These are phyloP conservation scores for Leucopsar rothschildi DNA, from an alignment of 2,113 vertebrate species.

Conservation along the genomic window DNA sequence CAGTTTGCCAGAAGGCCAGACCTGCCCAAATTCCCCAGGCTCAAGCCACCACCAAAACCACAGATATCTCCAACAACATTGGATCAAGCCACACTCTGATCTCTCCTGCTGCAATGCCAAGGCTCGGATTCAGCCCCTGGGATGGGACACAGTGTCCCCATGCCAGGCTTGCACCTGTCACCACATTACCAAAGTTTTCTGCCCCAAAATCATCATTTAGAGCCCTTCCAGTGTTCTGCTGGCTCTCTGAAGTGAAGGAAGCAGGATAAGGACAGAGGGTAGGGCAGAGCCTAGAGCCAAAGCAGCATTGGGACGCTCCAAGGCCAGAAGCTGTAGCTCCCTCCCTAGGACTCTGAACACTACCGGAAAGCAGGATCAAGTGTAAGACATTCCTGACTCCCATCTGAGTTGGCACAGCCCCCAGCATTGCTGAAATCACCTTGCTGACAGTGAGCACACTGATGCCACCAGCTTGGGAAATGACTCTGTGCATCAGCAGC, in stretches of 20 bases:
- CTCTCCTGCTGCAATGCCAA: background rate
- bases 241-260: background rate
- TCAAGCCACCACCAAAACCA: background rate
- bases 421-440: rapidly evolving
- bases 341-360: rapidly evolving
- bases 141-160: background rate
- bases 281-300: background rate
- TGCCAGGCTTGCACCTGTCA: background rate
- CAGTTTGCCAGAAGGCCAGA: background rate
- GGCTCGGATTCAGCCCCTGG: background rate
- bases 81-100: background rate
- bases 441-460: background rate
- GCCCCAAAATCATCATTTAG: background rate
- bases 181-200: background rate
- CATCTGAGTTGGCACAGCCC: background rate
- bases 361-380: background rate
- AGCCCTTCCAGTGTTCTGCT: background rate
- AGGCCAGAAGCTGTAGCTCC: background rate
- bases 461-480: background rate
- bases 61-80: background rate
- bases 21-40: background rate
- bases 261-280: background rate
- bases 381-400: background rate
- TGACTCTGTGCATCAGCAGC: background rate
- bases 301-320: background rate